phyloP scores from a whole-genome alignment of 1,140 invertebrate genomes.

The Eumeta japonica region DNA sequence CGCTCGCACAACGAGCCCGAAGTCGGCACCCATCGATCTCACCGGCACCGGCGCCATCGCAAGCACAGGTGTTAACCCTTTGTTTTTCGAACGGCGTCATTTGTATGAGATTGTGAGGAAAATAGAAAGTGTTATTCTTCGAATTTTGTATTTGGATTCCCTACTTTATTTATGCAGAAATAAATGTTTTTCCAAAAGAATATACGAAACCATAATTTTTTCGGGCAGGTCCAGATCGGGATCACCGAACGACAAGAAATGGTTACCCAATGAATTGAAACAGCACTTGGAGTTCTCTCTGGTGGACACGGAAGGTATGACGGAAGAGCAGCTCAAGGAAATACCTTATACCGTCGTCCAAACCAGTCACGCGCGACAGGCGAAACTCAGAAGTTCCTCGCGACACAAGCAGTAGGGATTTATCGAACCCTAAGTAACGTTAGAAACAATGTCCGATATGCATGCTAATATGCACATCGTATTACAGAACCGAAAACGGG shows the following conservation, averaged over 20 bases:
- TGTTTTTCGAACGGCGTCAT: no score
- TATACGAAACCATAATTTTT: background rate
- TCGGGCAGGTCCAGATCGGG: constrained; percentile 64
- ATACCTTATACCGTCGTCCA: constrained; percentile 91
- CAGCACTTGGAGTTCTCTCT: constrained; percentile 87
- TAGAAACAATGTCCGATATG: background rate
- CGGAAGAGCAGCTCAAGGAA: constrained; percentile 82
- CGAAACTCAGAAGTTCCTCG: constrained; percentile 56
- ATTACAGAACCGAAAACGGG: constrained; percentile 34
- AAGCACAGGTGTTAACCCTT: constrained; percentile 60
- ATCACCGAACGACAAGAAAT: constrained; percentile 68
- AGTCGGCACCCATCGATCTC: constrained; percentile 52
- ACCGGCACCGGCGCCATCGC: constrained; percentile 60
- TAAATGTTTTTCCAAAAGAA: background rate
- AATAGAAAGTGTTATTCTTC: background rate
- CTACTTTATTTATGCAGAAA: background rate
- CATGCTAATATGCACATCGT: constrained; percentile 5
- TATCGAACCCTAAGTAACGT: background rate
- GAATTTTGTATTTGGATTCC: background rate
- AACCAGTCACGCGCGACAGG: constrained; percentile 61
- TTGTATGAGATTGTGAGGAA: background rate
- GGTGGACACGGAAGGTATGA: constrained; percentile 85
- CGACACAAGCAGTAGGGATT: constrained; percentile 48
- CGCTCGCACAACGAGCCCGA: constrained; percentile 55
- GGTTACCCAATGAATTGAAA: constrained; percentile 73